phyloP scores from a whole-genome alignment of 2,888 invertebrate species.

The Aporophyla lueneburgensis region DNA sequence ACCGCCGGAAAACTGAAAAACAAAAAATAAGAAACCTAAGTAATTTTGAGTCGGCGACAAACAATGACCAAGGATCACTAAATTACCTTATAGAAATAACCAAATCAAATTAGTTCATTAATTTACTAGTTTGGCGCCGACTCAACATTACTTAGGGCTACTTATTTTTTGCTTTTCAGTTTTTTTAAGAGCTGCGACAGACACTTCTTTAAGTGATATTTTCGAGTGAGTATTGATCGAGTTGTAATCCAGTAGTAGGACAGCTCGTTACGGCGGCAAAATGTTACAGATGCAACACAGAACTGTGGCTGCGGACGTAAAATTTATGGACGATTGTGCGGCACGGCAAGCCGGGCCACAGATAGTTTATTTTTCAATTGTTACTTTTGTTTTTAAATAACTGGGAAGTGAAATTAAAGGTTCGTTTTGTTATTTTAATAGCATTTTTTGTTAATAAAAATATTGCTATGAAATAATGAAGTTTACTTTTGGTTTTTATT shows the following conservation, averaged over 20 bases:
- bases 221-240: slow-evolving; percentile 36
- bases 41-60: no score
- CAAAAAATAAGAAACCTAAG: no score
- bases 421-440: slow-evolving; percentile 26
- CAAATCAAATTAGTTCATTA: no score
- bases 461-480: neutral
- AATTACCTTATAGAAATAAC: no score
- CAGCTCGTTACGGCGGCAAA: slow-evolving; percentile 71
- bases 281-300: slow-evolving; percentile 63
- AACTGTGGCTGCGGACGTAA: slow-evolving; percentile 58
- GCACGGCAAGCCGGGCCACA: slow-evolving; percentile 53
- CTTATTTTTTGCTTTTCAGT: no score
- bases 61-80: no score
- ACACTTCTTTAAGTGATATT: neutral
- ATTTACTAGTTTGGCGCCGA: no score
- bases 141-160: no score
- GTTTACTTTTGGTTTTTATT: neutral
- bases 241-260: slow-evolving; percentile 53
- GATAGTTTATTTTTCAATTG: slow-evolving; percentile 52
- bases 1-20: no score
- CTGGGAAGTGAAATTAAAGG: slow-evolving; percentile 31
- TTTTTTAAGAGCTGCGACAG: no score
- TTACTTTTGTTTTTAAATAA: slow-evolving; percentile 48
- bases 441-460: neutral
- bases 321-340: slow-evolving; percentile 72